Evolutionary conservation across 2,888 invertebrate species (phyloP).

Genomic region (Polymixis flavicincta): DNA sequence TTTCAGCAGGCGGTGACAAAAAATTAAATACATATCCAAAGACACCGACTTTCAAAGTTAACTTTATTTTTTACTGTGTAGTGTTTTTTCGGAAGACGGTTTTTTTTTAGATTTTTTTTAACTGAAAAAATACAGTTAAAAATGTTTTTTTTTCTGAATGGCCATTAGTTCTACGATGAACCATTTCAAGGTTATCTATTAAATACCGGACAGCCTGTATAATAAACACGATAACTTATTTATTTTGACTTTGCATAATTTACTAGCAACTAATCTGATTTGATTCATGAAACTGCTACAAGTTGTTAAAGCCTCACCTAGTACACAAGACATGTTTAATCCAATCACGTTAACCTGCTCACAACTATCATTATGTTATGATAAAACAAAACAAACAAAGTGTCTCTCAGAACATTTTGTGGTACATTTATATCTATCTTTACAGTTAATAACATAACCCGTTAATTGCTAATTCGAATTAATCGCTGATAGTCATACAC

Average conservation of each 20-base stretch:
- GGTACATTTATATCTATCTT: neutral
- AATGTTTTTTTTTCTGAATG: no score
- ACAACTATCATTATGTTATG: neutral
- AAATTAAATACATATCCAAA: no score
- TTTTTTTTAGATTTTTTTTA: no score
- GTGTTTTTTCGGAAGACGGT: no score
- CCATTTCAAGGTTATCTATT: no score
- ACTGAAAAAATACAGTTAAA: no score
- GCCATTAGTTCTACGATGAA: no score
- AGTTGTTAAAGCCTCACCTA: neutral
- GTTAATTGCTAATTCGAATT: slow-evolving; percentile 4
- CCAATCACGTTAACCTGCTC: neutral
- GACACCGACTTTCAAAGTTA: no score
- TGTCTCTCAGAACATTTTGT: neutral
- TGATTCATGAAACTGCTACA: neutral
- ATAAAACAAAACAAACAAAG: neutral
- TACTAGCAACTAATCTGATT: neutral
- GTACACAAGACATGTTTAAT: neutral
- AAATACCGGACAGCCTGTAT: no score
- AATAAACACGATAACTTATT: neutral
- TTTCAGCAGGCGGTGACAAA: no score
- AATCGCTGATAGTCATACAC: slow-evolving; percentile 1
- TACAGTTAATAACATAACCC: neutral
- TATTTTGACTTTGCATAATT: neutral
- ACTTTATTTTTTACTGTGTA: no score